Base-by-base conservation (phyloP, 2,797 vertebrate genomes). In the Mallotus villosus region DNA sequence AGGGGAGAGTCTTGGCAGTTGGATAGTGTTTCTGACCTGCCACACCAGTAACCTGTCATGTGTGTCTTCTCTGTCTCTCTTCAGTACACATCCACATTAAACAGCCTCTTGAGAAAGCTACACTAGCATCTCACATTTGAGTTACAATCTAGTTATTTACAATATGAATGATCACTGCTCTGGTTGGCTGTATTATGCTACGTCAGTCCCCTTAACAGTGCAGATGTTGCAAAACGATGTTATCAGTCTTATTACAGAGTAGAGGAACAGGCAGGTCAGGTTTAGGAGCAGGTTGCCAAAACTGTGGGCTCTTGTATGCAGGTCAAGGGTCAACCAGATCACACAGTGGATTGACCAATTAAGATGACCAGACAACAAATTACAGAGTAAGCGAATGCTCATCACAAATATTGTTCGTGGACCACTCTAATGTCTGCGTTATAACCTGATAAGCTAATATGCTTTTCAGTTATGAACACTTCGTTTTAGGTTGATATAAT, bases 1-100 rank as follows among this genome's bases (percentile, higher is more conserved):
- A 2, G 63, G 21, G 60, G 55, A n/a, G 22, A 71, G 71, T 24
- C 27, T 49, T 16, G 53, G 17, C 67, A 41, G 27, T 71, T 46
- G 70, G 75, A 83, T 75, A 49, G 69, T 46, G 71, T 71, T 70
- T 76, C 62, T 55, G 66, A 66, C 17, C 59, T 57, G 75, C 81
- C 68, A 49, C 74, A 55, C 37, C 37, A 41, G 32, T 27, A 1
- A 66, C 14, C 32, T 61, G 5, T 27, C 14, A 41, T 21, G 19
- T 24, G 37, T 1, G 21, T 12, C 22, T 49, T 46, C 5, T 12
- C 55, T 55, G 62, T 27, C 24, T 49, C 65, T 59, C 12, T 1
- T 19, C 62, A 34, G 37, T 22, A 53, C 19, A n/a, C 51, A 53
- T 19, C 14, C 16, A 53, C 14, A 19, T 16, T 5, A 16, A 53